Evolutionary conservation across 2,113 vertebrate species (phyloP), one percentile per base, ranked within the genome.

Genomic region (Gadus macrocephalus): DNA sequence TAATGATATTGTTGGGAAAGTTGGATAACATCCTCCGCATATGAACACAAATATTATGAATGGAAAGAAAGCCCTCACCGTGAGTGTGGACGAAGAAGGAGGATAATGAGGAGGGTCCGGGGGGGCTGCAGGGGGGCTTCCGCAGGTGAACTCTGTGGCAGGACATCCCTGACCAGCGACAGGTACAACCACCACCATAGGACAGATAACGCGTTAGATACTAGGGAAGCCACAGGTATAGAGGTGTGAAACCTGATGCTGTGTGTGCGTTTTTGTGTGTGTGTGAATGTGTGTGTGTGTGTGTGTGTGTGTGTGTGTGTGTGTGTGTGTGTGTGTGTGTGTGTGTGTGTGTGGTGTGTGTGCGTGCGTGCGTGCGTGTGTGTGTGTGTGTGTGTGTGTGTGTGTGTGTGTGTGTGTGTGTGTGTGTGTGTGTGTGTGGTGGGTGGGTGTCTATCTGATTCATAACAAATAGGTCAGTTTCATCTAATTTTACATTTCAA

Each of bases 61-160:
- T 49, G 8, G 15, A 22, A 25, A 25, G 7, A 27, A 11, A 5
- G 15, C 8, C 0, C 85, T 88, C 75, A 90, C 89, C 89, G 9
- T 81, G 64, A 53, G 86, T 85, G 0, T 53, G 81, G 62, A 89
- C 74, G 38, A 85, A 69, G 71, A 90, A 83, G 59, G 89, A 83
- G 0, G 83, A 59, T 2, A 74, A 53, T 25, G 25, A 25, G 31
- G 31, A 35, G 31, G 31, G 4, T 59, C 81, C 75, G 0, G 75
- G 28, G 15, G 70, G 70, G 65, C 8, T 69, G 60, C 61, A 17
- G 3, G 72, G 17, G 0, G 75, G 59, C 11, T 76, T 78, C 63
- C 78, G 83, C 61, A 82, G 67, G 79, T 70, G 66, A 61, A 78
- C 87, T 78, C 74, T 74, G 62, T 81, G 61, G 61, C 78, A 75